Evolutionary conservation across 1,140 invertebrate genomes (phyloP).

Genomic region (Platorchestia sp.): DNA sequence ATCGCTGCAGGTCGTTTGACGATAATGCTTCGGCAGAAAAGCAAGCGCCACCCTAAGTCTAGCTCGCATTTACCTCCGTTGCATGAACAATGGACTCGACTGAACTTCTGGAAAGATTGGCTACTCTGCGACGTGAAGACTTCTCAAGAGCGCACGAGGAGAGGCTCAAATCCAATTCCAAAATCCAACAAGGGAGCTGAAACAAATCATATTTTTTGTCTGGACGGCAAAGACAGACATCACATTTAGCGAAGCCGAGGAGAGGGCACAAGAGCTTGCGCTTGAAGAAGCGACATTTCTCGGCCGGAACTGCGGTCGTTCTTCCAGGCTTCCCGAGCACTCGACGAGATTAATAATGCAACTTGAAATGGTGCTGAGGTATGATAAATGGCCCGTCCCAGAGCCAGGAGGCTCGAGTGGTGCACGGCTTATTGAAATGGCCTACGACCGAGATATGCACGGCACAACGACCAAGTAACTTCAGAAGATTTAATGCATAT

Average conservation of each 20-base stretch:
- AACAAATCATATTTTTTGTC: slow-evolving; percentile 15
- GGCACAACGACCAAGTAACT: neutral
- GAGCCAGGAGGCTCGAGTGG: slow-evolving; percentile 21
- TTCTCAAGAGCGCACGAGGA: slow-evolving; percentile 9
- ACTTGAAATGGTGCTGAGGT: slow-evolving; percentile 51
- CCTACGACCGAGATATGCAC: neutral
- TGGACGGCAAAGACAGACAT: slow-evolving; percentile 14
- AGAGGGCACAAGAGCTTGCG: neutral
- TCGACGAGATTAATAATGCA: slow-evolving; percentile 52
- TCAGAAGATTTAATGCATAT: neutral
- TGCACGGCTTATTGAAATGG: slow-evolving; percentile 34
- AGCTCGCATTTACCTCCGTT: neutral
- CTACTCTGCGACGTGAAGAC: slow-evolving; percentile 13
- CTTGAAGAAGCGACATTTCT: slow-evolving; percentile 18
- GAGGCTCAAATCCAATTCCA: slow-evolving; percentile 1
- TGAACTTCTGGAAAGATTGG: neutral
- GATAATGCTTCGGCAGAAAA: neutral
- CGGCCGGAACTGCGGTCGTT: slow-evolving; percentile 11
- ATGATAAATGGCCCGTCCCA: slow-evolving; percentile 34
- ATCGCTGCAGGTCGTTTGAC: neutral
- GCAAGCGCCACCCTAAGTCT: neutral
- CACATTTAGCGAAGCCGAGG: slow-evolving; percentile 3
- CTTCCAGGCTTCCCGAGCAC: slow-evolving; percentile 45
- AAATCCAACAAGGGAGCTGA: slow-evolving; percentile 38
- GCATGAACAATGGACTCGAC: slow-evolving; percentile 1